These are phyloP conservation scores for Oxyruncus cristatus DNA, from an alignment of 2,113 vertebrate species.

Conservation along the genomic window DNA sequence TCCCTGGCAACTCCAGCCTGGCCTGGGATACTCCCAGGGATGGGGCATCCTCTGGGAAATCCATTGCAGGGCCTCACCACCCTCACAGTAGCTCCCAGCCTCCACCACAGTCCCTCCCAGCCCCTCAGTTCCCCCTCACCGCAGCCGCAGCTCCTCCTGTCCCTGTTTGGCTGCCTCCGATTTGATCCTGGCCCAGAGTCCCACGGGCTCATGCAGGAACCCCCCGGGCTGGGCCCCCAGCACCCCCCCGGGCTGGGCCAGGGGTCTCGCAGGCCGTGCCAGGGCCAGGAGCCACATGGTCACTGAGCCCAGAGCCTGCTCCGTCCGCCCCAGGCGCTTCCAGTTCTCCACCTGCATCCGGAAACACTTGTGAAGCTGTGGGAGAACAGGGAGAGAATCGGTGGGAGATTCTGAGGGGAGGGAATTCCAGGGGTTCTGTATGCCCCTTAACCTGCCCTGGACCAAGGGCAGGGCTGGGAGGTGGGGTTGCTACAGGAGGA, in stretches of 20 bases:
- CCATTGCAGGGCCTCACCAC: too few species aligned
- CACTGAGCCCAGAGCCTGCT: slow-evolving; percentile 76
- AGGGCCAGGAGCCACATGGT: slow-evolving; percentile 81
- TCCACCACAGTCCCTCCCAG: too few species aligned
- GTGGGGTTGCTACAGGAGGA: too few species aligned
- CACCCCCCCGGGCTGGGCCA: not conserved
- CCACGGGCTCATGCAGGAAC: not conserved
- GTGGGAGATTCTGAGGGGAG: too few species aligned
- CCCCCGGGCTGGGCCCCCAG: not conserved
- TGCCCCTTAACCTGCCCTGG: too few species aligned
- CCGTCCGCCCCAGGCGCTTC: slow-evolving; percentile 70
- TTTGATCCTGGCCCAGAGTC: not conserved
- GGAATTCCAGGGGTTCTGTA: fast-evolving
- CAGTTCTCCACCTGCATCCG: slow-evolving; percentile 82
- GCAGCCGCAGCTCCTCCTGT: not conserved
- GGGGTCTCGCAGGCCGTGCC: not conserved
- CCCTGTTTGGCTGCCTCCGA: not conserved
- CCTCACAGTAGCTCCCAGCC: too few species aligned
- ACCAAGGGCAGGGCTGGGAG: fast-evolving
- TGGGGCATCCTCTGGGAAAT: too few species aligned
- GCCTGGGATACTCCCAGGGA: too few species aligned
- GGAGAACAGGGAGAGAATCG: not conserved
- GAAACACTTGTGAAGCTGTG: slow-evolving; percentile 81
- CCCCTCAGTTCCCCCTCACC: not conserved
- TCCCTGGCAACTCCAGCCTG: too few species aligned